phyloP scores from a whole-genome alignment of 2,888 invertebrate genomes.

The Megamerina dolium region DNA sequence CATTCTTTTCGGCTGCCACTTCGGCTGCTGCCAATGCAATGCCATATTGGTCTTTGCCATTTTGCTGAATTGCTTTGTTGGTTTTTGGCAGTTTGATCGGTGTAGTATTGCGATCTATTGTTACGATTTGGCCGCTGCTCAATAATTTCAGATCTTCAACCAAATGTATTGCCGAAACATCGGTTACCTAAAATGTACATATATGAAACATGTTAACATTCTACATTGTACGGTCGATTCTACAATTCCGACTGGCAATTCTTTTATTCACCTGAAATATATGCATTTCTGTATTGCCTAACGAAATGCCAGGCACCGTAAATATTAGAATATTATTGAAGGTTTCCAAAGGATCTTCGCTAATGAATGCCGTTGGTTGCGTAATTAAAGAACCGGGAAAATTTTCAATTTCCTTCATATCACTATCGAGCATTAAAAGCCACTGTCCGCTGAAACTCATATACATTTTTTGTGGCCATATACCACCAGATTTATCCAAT shows the following conservation, averaged over 20 bases:
- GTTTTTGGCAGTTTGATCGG: slow-evolving; percentile 30
- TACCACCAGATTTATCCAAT: slow-evolving; percentile 88
- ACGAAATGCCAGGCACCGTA: slow-evolving; percentile 71
- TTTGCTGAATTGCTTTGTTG: slow-evolving; percentile 24
- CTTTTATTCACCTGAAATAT: slow-evolving; percentile 67
- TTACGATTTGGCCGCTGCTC: slow-evolving; percentile 56
- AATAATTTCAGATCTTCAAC: slow-evolving; percentile 75
- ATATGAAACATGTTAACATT: no score
- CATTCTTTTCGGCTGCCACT: slow-evolving; percentile 66
- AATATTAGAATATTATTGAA: slow-evolving; percentile 98
- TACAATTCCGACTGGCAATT: not conserved
- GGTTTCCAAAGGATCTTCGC: slow-evolving; percentile 89
- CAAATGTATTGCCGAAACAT: slow-evolving; percentile 72
- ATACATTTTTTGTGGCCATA: slow-evolving; percentile 98
- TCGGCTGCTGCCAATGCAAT: slow-evolving; percentile 45
- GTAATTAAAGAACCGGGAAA: slow-evolving; percentile 89
- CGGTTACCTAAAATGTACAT: slow-evolving; percentile 59
- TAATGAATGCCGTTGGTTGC: slow-evolving; percentile 94
- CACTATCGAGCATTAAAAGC: slow-evolving; percentile 89
- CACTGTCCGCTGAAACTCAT: slow-evolving; percentile 79
- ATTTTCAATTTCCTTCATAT: slow-evolving; percentile 92
- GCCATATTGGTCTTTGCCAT: slow-evolving; percentile 40
- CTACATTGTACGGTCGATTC: no score
- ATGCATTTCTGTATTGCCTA: slow-evolving; percentile 86
- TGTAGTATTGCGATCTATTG: slow-evolving; percentile 48